Percentiles rank a stretch among this genome's conserved stretches.
phyloP scores from a whole-genome alignment of 2,797 vertebrate species.

The Enteromius trimaculatus region DNA sequence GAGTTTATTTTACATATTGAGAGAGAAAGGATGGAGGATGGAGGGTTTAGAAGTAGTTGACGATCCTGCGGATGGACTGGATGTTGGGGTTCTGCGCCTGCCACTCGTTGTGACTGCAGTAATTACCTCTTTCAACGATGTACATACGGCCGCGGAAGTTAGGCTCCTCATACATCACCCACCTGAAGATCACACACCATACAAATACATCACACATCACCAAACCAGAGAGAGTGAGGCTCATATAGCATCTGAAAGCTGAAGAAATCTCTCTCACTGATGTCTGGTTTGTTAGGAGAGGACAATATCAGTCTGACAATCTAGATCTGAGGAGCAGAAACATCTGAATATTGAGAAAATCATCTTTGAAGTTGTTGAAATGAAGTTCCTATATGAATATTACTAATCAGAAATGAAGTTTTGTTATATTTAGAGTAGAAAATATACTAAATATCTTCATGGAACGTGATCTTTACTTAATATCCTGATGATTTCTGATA shows the following conservation, averaged over 20 bases:
- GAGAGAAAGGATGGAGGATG: conserved; percentile 7
- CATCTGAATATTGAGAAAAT: not conserved
- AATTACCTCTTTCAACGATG: conserved; percentile 88
- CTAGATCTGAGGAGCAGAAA: not conserved
- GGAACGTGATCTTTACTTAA: no score
- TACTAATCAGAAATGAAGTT: no score
- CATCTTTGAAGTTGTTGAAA: not conserved
- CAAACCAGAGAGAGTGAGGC: no score
- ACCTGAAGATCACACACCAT: conserved; percentile 70
- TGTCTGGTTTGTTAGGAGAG: no score
- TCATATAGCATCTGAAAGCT: no score
- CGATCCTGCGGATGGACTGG: conserved; percentile 88
- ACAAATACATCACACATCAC: no score
- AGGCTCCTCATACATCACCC: conserved; percentile 94
- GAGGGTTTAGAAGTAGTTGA: conserved; percentile 87
- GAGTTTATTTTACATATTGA: conserved; percentile 54
- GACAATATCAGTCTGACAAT: no score
- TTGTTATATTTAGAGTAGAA: not conserved
- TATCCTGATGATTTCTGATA: conserved; percentile 66
- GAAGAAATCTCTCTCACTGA: not conserved
- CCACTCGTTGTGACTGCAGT: conserved; percentile 85
- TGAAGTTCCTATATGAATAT: no score
- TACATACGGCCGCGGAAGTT: conserved; percentile 92
- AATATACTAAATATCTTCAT: no score
- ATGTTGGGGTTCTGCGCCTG: conserved; percentile 85